A percentile compares a stretch with the other conserved stretches of the same genome.
These are phyloP conservation scores for Trichomycterus rosablanca DNA, from an alignment of 2,113 vertebrate genomes.

Conservation along the genomic window DNA sequence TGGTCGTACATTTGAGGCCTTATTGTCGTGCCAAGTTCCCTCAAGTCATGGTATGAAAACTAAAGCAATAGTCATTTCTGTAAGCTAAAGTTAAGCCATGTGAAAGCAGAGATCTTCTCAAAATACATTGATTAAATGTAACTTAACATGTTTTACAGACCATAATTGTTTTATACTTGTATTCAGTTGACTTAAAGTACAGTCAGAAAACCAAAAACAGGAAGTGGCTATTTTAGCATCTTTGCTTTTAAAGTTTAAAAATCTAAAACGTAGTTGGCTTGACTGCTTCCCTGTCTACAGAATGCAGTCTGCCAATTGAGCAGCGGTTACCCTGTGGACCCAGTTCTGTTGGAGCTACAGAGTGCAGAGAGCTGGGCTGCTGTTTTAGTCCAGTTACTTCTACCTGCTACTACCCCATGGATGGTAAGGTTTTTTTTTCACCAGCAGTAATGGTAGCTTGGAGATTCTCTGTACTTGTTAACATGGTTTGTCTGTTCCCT, in stretches of 20 bases:
- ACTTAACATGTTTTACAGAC: too few species aligned
- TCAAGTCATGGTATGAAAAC: constrained; percentile 46
- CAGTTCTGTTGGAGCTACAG: constrained; percentile 43
- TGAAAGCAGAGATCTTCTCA: too few species aligned
- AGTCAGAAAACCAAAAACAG: too few species aligned
- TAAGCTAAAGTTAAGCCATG: too few species aligned
- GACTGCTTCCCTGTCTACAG: too few species aligned
- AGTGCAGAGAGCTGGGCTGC: constrained; percentile 65
- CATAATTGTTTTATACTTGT: too few species aligned
- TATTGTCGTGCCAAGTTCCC: constrained; percentile 57
- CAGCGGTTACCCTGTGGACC: constrained; percentile 62
- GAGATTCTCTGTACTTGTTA: not conserved
- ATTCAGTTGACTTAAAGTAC: too few species aligned
- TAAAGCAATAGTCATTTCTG: too few species aligned
- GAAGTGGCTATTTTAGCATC: too few species aligned
- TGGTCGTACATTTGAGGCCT: constrained; percentile 48
- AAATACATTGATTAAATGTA: too few species aligned
- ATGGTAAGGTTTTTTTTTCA: constrained; percentile 56
- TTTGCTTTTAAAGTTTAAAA: too few species aligned
- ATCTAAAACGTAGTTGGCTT: too few species aligned
- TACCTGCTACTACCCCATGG: constrained; percentile 69
- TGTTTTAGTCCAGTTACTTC: constrained; percentile 57
- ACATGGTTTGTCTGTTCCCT: constrained; percentile 2
- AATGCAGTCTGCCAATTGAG: constrained; percentile 60
- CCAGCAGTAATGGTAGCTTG: not conserved